phyloP scores from a whole-genome alignment of 1,140 invertebrate species.

The Aphelinus certus region DNA sequence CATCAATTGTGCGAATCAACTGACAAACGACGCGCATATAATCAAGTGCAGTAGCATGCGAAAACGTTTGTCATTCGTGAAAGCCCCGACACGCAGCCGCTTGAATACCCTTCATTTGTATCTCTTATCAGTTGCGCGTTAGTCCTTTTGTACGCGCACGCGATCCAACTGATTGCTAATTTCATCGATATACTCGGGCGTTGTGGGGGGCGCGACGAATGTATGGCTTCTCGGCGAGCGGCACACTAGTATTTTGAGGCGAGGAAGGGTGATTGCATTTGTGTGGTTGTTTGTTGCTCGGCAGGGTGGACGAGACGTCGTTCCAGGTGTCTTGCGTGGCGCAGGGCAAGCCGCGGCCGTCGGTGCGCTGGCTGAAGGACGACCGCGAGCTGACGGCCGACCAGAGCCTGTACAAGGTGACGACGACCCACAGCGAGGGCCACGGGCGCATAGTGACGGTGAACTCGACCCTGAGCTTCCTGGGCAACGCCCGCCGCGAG shows the following conservation, averaged over 20 bases:
- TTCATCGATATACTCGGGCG: no score
- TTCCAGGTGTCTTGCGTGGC: conserved; percentile 85
- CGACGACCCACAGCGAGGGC: conserved; percentile 78
- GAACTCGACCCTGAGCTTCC: conserved; percentile 83
- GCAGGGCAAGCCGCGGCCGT: conserved; percentile 86
- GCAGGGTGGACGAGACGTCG: conserved; percentile 80
- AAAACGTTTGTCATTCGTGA: conserved; percentile 19
- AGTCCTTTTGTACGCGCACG: no score
- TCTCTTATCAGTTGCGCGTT: not conserved
- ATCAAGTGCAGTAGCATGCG: conserved; percentile 13
- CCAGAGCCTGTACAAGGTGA: conserved; percentile 81
- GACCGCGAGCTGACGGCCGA: conserved; percentile 80
- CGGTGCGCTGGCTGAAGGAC: conserved; percentile 87
- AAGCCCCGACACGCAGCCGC: not conserved
- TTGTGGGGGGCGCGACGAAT: no score
- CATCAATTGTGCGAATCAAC: conserved; percentile 36
- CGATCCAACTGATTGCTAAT: no score
- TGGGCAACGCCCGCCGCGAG: conserved; percentile 77
- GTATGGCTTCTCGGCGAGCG: no score
- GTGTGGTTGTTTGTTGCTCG: not conserved
- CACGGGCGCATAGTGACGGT: conserved; percentile 82
- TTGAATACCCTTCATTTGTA: conserved; percentile 8
- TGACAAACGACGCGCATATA: conserved; percentile 26
- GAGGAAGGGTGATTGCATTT: not conserved
- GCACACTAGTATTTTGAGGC: no score